Conservation (phyloP, 2,888 invertebrate genomes). For the Lithophane semibrunnea region DNA sequence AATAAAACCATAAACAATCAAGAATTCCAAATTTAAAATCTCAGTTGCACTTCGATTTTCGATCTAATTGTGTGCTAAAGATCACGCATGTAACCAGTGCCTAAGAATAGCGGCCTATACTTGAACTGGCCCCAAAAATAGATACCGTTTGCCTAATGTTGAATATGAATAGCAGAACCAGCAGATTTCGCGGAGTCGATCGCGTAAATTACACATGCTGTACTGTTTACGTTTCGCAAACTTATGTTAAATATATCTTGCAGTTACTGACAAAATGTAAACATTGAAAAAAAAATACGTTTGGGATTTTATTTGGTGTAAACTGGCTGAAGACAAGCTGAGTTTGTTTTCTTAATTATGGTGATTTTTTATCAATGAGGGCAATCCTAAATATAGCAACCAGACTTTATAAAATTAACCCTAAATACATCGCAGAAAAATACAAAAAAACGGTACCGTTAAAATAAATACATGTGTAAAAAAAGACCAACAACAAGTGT, state of each 20-base stretch:
- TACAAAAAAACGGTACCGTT: conserved; percentile 14
- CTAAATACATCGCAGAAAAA: conserved; percentile 1
- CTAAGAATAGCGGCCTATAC: conserved; percentile 73
- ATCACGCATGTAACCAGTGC: conserved; percentile 59
- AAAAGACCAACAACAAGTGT: background rate
- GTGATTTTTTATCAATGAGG: conserved; percentile 27
- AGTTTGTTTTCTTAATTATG: conserved; percentile 38
- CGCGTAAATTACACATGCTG: conserved; percentile 67
- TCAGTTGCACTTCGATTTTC: conserved; percentile 10
- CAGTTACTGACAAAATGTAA: conserved; percentile 46
- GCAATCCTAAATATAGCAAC: conserved; percentile 19
- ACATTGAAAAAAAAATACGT: conserved; percentile 52
- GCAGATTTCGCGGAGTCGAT: conserved; percentile 63
- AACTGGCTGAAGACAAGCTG: conserved; percentile 33
- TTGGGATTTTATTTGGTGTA: conserved; percentile 45
- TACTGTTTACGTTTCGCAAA: conserved; percentile 68
- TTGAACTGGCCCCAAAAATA: conserved; percentile 73
- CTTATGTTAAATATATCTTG: conserved; percentile 62
- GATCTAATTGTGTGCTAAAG: conserved; percentile 65
- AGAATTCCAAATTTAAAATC: conserved; percentile 24
- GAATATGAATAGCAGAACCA: conserved; percentile 60
- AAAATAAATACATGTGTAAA: conserved; percentile 4
- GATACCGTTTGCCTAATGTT: conserved; percentile 65
- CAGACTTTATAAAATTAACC: background rate
- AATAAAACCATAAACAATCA: conserved; percentile 29